phyloP scores from a whole-genome alignment of 2,113 vertebrate genomes.

The Onychorhynchus coronatus region DNA sequence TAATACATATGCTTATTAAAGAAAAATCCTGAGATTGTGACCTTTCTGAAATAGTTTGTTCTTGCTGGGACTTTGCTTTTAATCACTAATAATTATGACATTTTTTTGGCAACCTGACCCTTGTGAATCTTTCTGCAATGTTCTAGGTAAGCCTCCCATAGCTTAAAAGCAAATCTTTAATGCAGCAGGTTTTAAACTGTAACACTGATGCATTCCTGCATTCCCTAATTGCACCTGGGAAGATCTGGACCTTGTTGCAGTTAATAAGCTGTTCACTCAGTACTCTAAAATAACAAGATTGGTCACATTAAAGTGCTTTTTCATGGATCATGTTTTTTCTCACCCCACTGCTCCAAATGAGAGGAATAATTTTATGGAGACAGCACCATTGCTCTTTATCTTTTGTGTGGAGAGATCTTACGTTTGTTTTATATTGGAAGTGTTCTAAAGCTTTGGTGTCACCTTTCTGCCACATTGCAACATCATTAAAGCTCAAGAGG shows the following conservation, averaged over 20 bases:
- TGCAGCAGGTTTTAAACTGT: conserved; percentile 7
- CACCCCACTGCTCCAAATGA: neutral
- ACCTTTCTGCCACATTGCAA: neutral
- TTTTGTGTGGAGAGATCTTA: neutral
- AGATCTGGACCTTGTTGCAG: conserved; percentile 21
- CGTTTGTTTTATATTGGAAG: neutral
- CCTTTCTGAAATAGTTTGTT: conserved; percentile 45
- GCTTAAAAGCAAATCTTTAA: conserved; percentile 25
- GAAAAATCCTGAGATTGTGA: conserved; percentile 21
- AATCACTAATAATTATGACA: conserved; percentile 31
- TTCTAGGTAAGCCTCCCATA: conserved; percentile 22
- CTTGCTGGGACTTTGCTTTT: conserved; percentile 57
- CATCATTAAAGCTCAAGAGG: neutral
- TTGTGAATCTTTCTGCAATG: neutral
- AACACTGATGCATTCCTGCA: neutral
- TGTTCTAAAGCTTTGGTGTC: neutral
- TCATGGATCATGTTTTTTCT: neutral
- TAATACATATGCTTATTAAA: conserved; percentile 32
- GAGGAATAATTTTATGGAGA: neutral
- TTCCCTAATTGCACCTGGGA: conserved; percentile 16
- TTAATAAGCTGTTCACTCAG: conserved; percentile 1
- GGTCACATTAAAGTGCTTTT: conserved; percentile 20
- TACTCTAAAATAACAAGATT: conserved; percentile 12
- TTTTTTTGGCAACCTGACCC: conserved; percentile 35
- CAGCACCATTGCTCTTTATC: neutral